phyloP scores from a whole-genome alignment of 2,113 vertebrate genomes.

The Progne subis region DNA sequence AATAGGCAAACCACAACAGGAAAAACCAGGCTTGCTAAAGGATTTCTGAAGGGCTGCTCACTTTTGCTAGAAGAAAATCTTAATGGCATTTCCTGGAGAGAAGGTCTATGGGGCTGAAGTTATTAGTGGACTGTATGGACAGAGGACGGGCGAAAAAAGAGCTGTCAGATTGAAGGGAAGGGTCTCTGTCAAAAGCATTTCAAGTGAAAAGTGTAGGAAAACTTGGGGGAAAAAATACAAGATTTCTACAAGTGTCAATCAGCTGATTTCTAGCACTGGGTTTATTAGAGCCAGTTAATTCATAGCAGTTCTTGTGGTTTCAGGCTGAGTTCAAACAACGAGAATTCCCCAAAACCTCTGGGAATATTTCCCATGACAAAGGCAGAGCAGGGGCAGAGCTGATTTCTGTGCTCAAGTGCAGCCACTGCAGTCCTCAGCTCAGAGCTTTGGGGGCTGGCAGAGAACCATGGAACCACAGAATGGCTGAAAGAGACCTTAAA shows the following conservation, averaged over 20 bases:
- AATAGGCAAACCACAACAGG: neutral
- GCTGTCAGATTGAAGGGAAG: neutral
- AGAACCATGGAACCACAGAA: neutral
- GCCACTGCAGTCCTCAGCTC: neutral
- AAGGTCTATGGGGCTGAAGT: neutral
- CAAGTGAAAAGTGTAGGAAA: neutral
- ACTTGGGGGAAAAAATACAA: neutral
- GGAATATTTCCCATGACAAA: neutral
- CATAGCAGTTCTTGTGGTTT: neutral
- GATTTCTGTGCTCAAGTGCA: neutral
- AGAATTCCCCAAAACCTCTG: neutral
- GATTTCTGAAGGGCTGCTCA: conserved; percentile 2
- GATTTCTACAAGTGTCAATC: neutral
- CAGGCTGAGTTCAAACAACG: neutral
- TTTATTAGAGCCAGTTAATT: neutral
- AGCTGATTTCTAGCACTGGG: neutral
- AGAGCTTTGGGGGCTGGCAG: neutral
- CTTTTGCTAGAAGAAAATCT: neutral
- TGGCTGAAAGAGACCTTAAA: neutral
- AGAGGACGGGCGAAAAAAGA: neutral
- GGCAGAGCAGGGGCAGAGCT: neutral
- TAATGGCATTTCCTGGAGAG: conserved; percentile 9
- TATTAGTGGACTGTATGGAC: neutral
- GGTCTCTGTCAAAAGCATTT: neutral
- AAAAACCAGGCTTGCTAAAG: neutral